Conservation (phyloP, 2,888 invertebrate genomes). For the Brachypalpus laphriformis region DNA sequence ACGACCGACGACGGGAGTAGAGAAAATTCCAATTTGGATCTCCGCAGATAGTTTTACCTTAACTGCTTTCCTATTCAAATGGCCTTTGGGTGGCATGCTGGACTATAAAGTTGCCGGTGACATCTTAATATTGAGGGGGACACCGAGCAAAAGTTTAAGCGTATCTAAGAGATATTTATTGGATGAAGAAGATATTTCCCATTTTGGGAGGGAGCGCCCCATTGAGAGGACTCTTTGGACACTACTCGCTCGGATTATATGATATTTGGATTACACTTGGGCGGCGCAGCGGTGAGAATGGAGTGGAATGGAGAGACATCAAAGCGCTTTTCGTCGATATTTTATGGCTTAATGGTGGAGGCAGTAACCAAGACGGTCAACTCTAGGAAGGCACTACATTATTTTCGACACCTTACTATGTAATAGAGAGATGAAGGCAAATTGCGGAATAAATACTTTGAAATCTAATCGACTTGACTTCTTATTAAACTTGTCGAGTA, state of each 20-base stretch:
- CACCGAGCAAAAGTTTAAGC: slow-evolving; percentile 37
- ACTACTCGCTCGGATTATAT: slow-evolving; percentile 32
- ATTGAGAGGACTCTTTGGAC: slow-evolving; percentile 46
- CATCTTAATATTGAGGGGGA: slow-evolving; percentile 61
- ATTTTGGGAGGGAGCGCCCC: slow-evolving; percentile 54
- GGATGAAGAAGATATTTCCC: slow-evolving; percentile 46
- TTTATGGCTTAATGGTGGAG: slow-evolving; percentile 46
- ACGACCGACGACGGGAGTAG: slow-evolving; percentile 2
- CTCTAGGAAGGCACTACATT: slow-evolving; percentile 26
- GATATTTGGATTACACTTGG: slow-evolving; percentile 47
- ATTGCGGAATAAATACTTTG: slow-evolving; percentile 28
- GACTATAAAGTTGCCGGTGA: slow-evolving; percentile 56
- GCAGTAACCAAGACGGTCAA: slow-evolving; percentile 10
- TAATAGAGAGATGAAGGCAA: slow-evolving; percentile 1
- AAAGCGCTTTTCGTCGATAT: slow-evolving; percentile 45
- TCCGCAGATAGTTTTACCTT: slow-evolving; percentile 61
- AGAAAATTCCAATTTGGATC: slow-evolving; percentile 56
- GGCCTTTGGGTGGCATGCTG: slow-evolving; percentile 62
- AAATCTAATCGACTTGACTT: slow-evolving; percentile 30
- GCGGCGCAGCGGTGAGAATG: not conserved
- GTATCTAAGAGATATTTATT: slow-evolving; percentile 63
- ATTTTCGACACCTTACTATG: slow-evolving; percentile 31
- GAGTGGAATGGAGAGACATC: slow-evolving; percentile 1
- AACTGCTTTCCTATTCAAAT: slow-evolving; percentile 70
- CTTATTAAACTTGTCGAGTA: slow-evolving; percentile 9